Conservation (phyloP, 2,113 vertebrate genomes). For the Brachirus orientalis region DNA sequence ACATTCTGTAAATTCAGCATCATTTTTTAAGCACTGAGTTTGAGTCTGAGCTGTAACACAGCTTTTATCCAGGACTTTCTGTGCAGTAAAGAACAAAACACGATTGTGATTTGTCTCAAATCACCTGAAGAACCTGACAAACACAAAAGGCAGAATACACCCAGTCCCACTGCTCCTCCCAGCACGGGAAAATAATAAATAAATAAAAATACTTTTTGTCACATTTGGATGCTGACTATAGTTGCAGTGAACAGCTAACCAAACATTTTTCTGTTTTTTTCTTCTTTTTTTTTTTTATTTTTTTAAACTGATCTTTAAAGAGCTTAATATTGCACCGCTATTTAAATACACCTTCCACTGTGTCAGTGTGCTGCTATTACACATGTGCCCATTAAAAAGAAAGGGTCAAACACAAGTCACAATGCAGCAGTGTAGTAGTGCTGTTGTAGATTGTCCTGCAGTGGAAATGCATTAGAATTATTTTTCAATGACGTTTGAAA, state of each 20-base stretch:
- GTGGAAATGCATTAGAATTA: conserved; percentile 20
- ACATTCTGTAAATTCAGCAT: no score
- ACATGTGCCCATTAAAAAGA: background rate
- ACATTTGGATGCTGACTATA: no score
- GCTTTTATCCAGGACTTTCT: conserved; percentile 42
- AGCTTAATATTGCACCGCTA: background rate
- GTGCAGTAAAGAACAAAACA: conserved; percentile 40
- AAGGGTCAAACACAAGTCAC: conserved; percentile 33
- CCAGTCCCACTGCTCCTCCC: conserved; percentile 1
- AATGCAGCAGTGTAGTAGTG: background rate
- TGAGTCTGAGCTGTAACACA: conserved; percentile 48
- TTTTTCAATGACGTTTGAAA: conserved; percentile 21
- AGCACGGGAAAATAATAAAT: conserved; percentile 5
- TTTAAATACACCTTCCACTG: conserved; percentile 29
- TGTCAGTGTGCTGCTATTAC: background rate
- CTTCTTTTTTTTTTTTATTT: background rate
- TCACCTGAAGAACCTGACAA: conserved; percentile 29
- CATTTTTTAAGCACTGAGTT: no score
- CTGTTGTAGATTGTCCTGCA: background rate
- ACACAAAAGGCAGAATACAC: conserved; percentile 2
- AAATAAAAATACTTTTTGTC: conserved; percentile 19
- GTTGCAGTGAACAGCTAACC: conserved; percentile 21
- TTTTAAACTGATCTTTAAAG: no score
- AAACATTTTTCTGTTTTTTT: conserved; percentile 12
- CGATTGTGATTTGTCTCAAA: conserved; percentile 15